Conservation (phyloP, 1,140 invertebrate species). For the Drosophila micromelanica region DNA sequence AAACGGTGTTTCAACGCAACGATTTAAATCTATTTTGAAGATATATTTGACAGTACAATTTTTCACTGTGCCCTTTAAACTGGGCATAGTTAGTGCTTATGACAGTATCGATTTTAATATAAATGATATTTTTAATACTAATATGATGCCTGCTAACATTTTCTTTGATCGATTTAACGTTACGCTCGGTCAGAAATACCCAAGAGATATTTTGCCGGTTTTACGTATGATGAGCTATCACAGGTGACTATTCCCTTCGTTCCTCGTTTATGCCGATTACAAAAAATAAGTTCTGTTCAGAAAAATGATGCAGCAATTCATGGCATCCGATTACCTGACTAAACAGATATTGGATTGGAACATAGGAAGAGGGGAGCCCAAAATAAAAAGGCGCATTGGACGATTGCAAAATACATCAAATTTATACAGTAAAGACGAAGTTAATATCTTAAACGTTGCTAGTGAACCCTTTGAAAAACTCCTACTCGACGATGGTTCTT, state of each 20-base stretch:
- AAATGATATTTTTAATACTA: slow-evolving; percentile 33
- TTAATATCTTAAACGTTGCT: neutral
- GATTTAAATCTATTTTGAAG: neutral
- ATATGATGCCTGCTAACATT: slow-evolving; percentile 32
- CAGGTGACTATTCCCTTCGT: slow-evolving; percentile 7
- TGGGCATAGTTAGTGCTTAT: neutral
- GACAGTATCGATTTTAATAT: slow-evolving; percentile 22
- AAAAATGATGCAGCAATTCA: slow-evolving; percentile 57
- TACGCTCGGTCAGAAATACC: neutral
- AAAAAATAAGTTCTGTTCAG: slow-evolving; percentile 6
- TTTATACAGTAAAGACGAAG: neutral
- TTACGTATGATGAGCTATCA: slow-evolving; percentile 31
- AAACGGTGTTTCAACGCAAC: neutral
- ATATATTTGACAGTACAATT: slow-evolving; percentile 1
- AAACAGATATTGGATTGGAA: slow-evolving; percentile 37
- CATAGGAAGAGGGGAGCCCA: neutral
- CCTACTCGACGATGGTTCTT: slow-evolving; percentile 49
- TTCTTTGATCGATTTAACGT: slow-evolving; percentile 2
- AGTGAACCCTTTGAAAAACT: slow-evolving; percentile 17
- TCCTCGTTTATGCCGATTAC: neutral
- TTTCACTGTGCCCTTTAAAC: neutral
- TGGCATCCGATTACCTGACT: slow-evolving; percentile 45
- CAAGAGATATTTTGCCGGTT: slow-evolving; percentile 7
- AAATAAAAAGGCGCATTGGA: slow-evolving; percentile 23
- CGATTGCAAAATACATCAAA: slow-evolving; percentile 13